Evolutionary conservation across 1,140 invertebrate species (phyloP).

Genomic region (Mercenaria mercenaria): DNA sequence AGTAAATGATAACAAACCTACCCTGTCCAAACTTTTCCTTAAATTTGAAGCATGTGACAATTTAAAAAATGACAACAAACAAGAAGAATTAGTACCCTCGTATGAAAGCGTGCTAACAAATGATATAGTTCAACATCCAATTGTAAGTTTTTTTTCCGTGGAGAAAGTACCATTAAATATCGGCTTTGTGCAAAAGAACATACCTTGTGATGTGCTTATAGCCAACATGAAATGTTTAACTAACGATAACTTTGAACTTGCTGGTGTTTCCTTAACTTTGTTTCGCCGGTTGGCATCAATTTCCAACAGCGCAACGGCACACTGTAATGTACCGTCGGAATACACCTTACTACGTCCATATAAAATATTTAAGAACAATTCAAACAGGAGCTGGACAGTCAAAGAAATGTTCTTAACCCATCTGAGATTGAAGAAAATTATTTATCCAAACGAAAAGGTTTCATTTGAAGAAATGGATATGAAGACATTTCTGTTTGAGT

Average conservation of each 20-base stretch:
- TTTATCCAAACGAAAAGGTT: background rate
- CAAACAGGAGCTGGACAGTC: background rate
- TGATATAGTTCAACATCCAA: conserved; percentile 41
- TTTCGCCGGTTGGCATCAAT: background rate
- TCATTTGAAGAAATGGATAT: conserved; percentile 29
- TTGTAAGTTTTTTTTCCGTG: background rate
- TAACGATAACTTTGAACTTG: background rate
- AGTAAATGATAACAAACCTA: conserved; percentile 93
- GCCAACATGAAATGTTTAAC: conserved; percentile 48
- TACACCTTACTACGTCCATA: background rate
- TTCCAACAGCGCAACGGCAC: background rate
- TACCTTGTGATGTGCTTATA: conserved; percentile 29
- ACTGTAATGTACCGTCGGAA: background rate
- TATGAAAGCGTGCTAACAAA: background rate
- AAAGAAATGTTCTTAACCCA: conserved; percentile 13
- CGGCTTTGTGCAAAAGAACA: background rate
- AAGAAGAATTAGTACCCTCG: background rate
- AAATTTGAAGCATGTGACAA: conserved; percentile 89
- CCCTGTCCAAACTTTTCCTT: conserved; percentile 93
- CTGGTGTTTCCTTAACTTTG: conserved; percentile 37
- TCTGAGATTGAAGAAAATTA: background rate
- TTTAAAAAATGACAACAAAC: background rate
- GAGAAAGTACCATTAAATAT: background rate
- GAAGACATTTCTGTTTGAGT: conserved; percentile 36
- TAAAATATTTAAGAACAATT: background rate